Evolutionary conservation across 2,888 invertebrate species (phyloP).

Genomic region (Lobophora halterata): DNA sequence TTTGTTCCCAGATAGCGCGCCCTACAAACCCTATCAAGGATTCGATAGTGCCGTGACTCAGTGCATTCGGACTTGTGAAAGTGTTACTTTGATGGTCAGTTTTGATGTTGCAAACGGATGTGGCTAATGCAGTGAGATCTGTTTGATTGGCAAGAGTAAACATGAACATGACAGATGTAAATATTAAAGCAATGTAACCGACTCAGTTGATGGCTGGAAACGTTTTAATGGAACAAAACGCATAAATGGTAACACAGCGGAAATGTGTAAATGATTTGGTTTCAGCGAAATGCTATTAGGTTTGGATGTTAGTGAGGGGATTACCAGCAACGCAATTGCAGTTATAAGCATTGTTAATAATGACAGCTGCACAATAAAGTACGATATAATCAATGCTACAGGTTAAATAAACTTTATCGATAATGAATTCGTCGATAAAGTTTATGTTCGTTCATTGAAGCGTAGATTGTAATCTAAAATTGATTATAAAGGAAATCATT

Average conservation of each 20-base stretch:
- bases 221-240: constrained; percentile 60
- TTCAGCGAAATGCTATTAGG: constrained; percentile 39
- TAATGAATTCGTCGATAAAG: no score
- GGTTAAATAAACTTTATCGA: constrained; percentile 1
- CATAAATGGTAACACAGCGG: constrained; percentile 55
- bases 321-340: constrained; percentile 1
- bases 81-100: constrained; percentile 62
- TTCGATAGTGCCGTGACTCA: constrained; percentile 56
- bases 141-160: constrained; percentile 72
- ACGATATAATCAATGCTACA: constrained; percentile 1
- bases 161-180: constrained; percentile 60
- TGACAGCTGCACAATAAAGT: no score
- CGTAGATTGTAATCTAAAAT: constrained; percentile 17
- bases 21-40: constrained; percentile 59
- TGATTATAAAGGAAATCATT: constrained; percentile 21
- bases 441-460: constrained; percentile 13
- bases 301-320: constrained; percentile 14
- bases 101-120: constrained; percentile 55
- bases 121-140: constrained; percentile 63
- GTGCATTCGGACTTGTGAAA: constrained; percentile 50
- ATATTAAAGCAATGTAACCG: constrained; percentile 55
- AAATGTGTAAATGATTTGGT: constrained; percentile 64
- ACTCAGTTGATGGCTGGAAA: constrained; percentile 49
- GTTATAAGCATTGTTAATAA: no score
- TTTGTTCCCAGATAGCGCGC: constrained; percentile 71